Conservation (phyloP, 2,797 vertebrate species). For the Artibeus jamaicensis region DNA sequence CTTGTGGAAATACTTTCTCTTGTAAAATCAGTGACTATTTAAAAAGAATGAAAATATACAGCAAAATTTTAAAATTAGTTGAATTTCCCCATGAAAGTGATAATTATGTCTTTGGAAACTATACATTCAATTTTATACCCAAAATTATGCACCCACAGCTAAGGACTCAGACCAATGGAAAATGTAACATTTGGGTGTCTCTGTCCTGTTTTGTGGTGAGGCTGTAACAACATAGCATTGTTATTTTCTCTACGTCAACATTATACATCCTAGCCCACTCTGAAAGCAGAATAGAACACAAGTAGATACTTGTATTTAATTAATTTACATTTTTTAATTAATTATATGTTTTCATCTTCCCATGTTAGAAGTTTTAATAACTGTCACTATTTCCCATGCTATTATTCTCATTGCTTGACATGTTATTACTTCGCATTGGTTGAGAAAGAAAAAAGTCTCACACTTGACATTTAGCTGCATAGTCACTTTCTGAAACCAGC, state of each 20-base stretch:
- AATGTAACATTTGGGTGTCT: background rate
- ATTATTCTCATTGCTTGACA: background rate
- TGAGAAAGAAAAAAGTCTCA: background rate
- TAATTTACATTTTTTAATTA: background rate
- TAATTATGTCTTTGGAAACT: slow-evolving; percentile 37
- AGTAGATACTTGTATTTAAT: background rate
- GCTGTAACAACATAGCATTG: background rate
- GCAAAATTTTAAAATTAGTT: background rate
- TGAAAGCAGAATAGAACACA: background rate
- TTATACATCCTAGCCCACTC: background rate
- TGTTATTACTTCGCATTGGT: slow-evolving; percentile 18
- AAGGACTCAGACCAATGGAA: background rate
- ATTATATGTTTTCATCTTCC: background rate
- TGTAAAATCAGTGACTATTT: background rate
- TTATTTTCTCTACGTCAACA: background rate
- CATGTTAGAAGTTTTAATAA: background rate
- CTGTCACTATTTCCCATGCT: background rate
- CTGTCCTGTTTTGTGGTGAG: background rate
- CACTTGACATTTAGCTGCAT: slow-evolving; percentile 1
- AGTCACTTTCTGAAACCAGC: background rate
- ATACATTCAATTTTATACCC: background rate
- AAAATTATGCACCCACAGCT: background rate
- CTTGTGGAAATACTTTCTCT: background rate
- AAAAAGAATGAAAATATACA: slow-evolving; percentile 15
- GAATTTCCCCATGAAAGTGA: background rate